Evolutionary conservation across 2,888 invertebrate genomes (phyloP), one percentile per base, ranked within the genome.

Genomic region (Cephus pygmeus): DNA sequence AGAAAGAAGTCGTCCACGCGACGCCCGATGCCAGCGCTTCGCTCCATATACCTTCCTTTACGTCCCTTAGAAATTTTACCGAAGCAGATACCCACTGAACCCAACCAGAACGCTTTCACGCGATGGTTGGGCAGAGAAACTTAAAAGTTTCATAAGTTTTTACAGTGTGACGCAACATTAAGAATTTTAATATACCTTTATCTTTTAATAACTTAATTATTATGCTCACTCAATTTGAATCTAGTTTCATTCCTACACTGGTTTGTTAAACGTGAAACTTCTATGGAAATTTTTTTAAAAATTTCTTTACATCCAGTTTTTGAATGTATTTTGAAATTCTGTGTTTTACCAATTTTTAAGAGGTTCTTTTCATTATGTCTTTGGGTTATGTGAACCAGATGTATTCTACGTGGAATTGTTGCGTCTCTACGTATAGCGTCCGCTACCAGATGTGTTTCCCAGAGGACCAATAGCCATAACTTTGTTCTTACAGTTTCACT

Each of bases 341-440:
- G 73, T 36, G 31, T 76, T 76, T 71, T 40, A 30, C 77, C 77
- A 73, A 77, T 80, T 79, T 77, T 75, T 31, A 76, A 69, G 12
- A 33, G 79, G 76, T 80, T 85, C 79, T 80, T 80, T 77, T 79
- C 82, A 84, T n/a, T 15, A 75, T 73, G 73, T 81, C 81, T 81
- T 81, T 81, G 79, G 82, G 85, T 87, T 87, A 88, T 88, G 85
- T 77, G 84, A 85, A 86, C 83, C 88, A 88, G 85, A 87, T 88
- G 88, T 82, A 85, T 77, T 56, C 9, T 56, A 56, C 2, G 56
- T 56, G 56, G 56, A 56, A 12, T 71, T 31, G 31, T 71, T 12
- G 2, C 71, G 71, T 71, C 33, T 71, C 71, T 71, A 11, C 71
- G 71, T 31, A 71, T 11, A 33, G 80, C 79, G 81, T 31, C 71